Conservation (phyloP, 2,888 invertebrate genomes). For the Ichneumoninae sp. region DNA sequence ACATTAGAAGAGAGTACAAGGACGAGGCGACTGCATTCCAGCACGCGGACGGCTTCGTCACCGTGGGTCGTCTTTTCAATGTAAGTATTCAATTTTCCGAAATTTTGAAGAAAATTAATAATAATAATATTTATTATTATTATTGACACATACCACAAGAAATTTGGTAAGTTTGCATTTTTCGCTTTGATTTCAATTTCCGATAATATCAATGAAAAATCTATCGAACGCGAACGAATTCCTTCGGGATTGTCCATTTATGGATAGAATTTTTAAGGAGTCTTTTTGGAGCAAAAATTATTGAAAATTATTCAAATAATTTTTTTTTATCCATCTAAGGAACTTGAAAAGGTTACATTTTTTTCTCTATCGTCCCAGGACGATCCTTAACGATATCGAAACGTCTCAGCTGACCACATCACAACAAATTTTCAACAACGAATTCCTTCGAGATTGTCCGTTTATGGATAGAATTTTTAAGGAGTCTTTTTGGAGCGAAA, state of each 20-base stretch:
- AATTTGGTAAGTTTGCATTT: background rate
- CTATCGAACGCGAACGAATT: no score
- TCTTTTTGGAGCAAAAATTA: background rate
- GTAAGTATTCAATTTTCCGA: background rate
- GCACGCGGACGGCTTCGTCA: constrained; percentile 44
- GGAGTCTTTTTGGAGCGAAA: no score
- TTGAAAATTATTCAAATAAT: background rate
- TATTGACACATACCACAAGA: background rate
- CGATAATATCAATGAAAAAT: no score
- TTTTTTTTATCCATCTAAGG: background rate
- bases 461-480: background rate
- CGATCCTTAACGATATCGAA: background rate
- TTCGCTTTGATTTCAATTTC: no score
- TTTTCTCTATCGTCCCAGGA: background rate
- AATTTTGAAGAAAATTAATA: constrained; percentile 20
- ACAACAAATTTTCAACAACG: no score
- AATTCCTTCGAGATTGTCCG: no score
- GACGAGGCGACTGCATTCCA: constrained; percentile 26
- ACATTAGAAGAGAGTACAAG: constrained; percentile 44
- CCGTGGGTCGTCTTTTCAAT: constrained; percentile 30
- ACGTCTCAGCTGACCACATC: background rate
- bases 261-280: background rate
- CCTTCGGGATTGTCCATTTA: no score
- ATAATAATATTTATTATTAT: no score
- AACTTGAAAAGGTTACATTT: background rate